Base-by-base conservation (phyloP, 2,888 invertebrate species). In the Micoletzkya japonica region DNA sequence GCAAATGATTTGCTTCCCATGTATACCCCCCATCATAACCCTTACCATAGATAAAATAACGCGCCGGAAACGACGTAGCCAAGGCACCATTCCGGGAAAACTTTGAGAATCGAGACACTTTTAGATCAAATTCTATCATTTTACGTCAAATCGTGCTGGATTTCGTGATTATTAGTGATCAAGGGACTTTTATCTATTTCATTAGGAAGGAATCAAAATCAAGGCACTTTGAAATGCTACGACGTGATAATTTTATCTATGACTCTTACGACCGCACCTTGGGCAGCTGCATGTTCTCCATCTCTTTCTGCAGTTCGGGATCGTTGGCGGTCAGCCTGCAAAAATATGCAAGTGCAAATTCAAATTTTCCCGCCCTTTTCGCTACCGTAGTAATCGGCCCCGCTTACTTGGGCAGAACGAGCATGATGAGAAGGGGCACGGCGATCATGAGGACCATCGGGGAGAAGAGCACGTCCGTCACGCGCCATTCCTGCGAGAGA, bases 401-500 rank as follows among this genome's bases (percentile, higher is more conserved):
- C 24, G n/a, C 64, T 50, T 30, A 79, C 79, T 80, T 80, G 58
- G 79, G 79, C 54, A 80, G 71, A 44, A 80, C 72, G 26, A 80
- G 75, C 78, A 80, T 76, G 30, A 80, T 74, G 30, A 76, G 70
- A 4, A 78, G 75, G 6, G 84, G 84, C 14, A 81, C 59, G 4
- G 77, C 79, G 39, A 83, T 68, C 82, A 84, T 80, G 37, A 84
- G 72, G 1, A 89, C 93, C 95, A 96, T 96, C 2, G 96, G 96
- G 87, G 93, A 95, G 87, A 95, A 92, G 39, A 98, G 87, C 87
- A 97, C 93, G 88, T 98, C 97, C 0, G 95, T 95, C 17, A 96
- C 89, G 85, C 95, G 90, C 95, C 95, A 96, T 85, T 96, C 95
- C 86, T 98, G 56, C 6, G 39, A 52, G 4, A 24, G 14, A 49